These are phyloP conservation scores for Aphrophora alni DNA, from an alignment of 2,888 invertebrate genomes.

Conservation along the genomic window DNA sequence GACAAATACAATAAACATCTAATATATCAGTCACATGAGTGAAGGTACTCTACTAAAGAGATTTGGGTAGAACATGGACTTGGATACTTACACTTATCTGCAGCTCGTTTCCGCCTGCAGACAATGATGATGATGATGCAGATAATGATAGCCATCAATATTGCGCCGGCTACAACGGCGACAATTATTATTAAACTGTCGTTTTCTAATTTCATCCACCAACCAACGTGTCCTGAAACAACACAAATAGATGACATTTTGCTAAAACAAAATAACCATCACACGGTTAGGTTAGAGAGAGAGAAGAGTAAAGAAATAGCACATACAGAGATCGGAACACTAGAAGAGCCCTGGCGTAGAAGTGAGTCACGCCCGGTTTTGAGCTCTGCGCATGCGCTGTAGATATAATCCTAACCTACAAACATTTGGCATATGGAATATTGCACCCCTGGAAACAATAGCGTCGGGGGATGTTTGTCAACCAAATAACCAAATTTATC, in stretches of 20 bases:
- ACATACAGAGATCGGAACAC: neutral
- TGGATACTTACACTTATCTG: constrained; percentile 78
- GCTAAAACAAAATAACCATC: too few species aligned
- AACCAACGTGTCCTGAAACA: constrained; percentile 73
- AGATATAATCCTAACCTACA: too few species aligned
- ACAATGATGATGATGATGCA: constrained; percentile 86
- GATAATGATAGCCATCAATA: constrained; percentile 76
- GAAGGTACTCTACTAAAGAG: constrained; percentile 11
- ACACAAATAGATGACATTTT: constrained; percentile 35
- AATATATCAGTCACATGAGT: neutral
- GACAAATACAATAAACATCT: neutral
- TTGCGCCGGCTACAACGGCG: constrained; percentile 70
- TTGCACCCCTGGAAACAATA: too few species aligned
- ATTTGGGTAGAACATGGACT: constrained; percentile 26
- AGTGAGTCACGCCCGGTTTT: too few species aligned
- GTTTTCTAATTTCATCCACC: constrained; percentile 80
- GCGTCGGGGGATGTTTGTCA: too few species aligned
- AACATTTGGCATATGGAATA: too few species aligned
- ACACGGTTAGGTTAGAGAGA: neutral
- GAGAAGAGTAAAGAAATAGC: too few species aligned
- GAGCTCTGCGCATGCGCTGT: too few species aligned
- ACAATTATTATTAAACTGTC: constrained; percentile 79
- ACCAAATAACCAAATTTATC: too few species aligned
- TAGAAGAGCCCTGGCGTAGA: neutral
- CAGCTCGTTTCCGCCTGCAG: constrained; percentile 81